These are phyloP conservation scores for Chroicocephalus ridibundus DNA, from an alignment of 2,113 vertebrate genomes.

Conservation along the genomic window DNA sequence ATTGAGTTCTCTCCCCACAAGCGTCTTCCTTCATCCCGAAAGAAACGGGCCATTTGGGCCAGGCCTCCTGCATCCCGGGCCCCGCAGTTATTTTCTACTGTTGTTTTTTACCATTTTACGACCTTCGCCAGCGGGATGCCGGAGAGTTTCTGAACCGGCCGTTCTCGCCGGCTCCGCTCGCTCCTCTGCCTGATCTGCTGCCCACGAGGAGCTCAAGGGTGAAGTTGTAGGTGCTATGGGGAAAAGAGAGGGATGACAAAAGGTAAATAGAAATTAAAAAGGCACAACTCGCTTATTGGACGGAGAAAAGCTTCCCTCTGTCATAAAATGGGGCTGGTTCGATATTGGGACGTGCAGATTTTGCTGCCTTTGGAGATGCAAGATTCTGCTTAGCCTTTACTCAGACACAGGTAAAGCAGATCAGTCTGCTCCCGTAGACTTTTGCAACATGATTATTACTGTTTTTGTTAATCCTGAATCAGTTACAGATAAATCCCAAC, in stretches of 20 bases:
- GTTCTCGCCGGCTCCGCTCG: not conserved
- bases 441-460: not conserved
- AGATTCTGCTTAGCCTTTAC: not conserved
- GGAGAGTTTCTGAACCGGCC: not conserved
- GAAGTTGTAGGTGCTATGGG: not conserved
- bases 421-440: not conserved
- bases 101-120: not conserved
- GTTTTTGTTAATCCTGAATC: not conserved
- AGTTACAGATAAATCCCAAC: not conserved
- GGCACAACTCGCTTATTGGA: not conserved
- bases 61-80: not conserved
- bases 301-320: not conserved
- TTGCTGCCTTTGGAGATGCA: not conserved
- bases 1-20: not conserved
- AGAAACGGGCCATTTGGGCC: not conserved
- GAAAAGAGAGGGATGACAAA: not conserved
- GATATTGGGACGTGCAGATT: fast-evolving
- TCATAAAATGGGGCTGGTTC: not conserved
- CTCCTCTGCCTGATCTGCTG: not conserved
- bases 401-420: not conserved
- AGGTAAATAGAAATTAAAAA: not conserved
- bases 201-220: not conserved
- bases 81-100: not conserved
- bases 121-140: fast-evolving
- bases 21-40: fast-evolving